A percentile compares a stretch with the other conserved stretches of the same genome.
Evolutionary conservation across 2,888 invertebrate species (phyloP).

Genomic region (Saturnia japonica): DNA sequence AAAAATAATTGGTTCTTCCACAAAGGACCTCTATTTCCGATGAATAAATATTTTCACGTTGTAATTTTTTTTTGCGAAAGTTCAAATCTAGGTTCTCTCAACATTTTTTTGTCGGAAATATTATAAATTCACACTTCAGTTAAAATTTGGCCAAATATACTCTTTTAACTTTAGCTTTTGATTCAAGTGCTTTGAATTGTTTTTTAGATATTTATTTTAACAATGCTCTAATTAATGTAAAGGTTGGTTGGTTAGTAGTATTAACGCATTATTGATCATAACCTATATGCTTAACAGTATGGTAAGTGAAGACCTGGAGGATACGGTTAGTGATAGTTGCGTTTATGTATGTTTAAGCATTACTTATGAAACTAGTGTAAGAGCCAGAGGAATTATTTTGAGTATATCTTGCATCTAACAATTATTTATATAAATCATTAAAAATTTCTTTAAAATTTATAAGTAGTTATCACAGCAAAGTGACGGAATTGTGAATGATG

Average conservation of each 20-base stretch:
- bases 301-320: neutral
- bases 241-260: too few relatives aligned
- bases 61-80: conserved; percentile 11
- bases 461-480: too few relatives aligned
- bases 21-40: conserved; percentile 62
- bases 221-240: neutral
- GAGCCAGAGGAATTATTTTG: too few relatives aligned
- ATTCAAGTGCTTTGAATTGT: neutral
- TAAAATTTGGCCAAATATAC: neutral
- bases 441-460: too few relatives aligned
- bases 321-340: too few relatives aligned
- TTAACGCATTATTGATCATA: neutral
- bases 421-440: too few relatives aligned
- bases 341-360: too few relatives aligned
- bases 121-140: neutral
- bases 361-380: too few relatives aligned
- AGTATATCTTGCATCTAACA: too few relatives aligned
- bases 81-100: neutral
- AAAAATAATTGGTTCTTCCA: conserved; percentile 73
- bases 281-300: neutral
- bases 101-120: neutral
- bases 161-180: neutral
- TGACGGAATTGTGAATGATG: too few relatives aligned
- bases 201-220: neutral
- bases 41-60: conserved; percentile 36